phyloP scores from a whole-genome alignment of 2,113 vertebrate genomes.

The Carlito syrichta region DNA sequence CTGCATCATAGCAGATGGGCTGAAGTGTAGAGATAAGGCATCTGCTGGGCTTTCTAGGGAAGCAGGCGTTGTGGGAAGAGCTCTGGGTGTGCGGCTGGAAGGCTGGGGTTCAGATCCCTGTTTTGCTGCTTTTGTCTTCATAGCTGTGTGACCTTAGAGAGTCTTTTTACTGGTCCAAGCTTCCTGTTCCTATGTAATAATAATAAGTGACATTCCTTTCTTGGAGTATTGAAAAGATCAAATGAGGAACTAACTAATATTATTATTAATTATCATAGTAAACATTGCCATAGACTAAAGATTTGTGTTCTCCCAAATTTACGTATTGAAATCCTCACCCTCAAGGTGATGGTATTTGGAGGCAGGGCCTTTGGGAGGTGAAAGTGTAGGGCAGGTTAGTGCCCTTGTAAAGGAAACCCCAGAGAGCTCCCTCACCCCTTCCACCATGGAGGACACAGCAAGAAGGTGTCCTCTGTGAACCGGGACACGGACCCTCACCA shows the following conservation, averaged over 20 bases:
- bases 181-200: not conserved
- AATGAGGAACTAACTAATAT: too few species aligned
- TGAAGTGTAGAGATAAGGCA: too few species aligned
- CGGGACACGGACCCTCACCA: not conserved
- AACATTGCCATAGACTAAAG: not conserved
- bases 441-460: not conserved
- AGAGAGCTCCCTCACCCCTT: too few species aligned
- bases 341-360: not conserved
- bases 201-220: not conserved
- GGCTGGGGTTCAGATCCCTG: not conserved
- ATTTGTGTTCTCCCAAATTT: not conserved
- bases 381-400: not conserved
- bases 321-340: not conserved
- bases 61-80: not conserved
- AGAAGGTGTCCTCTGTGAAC: not conserved
- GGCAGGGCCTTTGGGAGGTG: not conserved
- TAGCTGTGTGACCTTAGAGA: not conserved
- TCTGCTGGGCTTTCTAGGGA: not conserved
- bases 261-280: not conserved
- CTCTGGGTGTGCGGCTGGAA: not conserved
- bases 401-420: not conserved
- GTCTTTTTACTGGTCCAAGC: not conserved
- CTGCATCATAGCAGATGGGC: rapidly evolving
- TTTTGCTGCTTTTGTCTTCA: not conserved
- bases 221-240: not conserved